Evolutionary conservation across 2,888 invertebrate species (phyloP), one percentile per base, ranked within the genome.

Genomic region (Tetanocera ferruginea): DNA sequence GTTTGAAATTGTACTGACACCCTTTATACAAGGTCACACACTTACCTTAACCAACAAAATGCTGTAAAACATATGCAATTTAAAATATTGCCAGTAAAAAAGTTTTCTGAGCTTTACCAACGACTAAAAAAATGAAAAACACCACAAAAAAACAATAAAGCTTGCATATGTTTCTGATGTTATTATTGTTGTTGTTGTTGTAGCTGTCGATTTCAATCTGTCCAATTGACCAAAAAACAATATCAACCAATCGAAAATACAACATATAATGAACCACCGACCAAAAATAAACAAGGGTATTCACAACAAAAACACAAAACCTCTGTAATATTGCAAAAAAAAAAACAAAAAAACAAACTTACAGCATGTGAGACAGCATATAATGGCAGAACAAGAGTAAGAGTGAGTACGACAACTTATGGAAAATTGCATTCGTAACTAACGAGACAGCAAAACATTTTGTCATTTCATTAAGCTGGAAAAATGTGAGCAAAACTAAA

Each of bases 361-460:
- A n/a, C 19, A 31, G 17, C 28, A 9, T 31, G 9, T 17, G 31
- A 28, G n/a, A 64, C 34, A n/a, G n/a, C 64, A 31, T 34, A 28
- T 28, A 34, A 14, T 6, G 11, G 23, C 2, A 25, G 25, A 23
- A 25, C 19, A 60, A 60, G 11, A 5, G 49, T 3, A 31, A 8
- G 28, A 57, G 34, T 34, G 51, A 25, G 23, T 23, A 49, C 4
- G 43, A 57, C 14, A 72, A 57, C 37, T 72, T 57, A 72, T 60
- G 23, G 23, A 19, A 34, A 57, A 72, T 25, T 37, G 72, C 31
- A 55, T 37, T 72, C 55, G 57, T 17, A 57, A 72, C 72, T 72
- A 72, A 72, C 72, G 72, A 72, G 72, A 72, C 72, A 72, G 72
- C 72, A 72, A 72, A 72, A 57, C 60, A 72, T 57, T 72, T 60